Conservation (phyloP, 2,888 invertebrate genomes). For the Toxonevra muliebris region DNA sequence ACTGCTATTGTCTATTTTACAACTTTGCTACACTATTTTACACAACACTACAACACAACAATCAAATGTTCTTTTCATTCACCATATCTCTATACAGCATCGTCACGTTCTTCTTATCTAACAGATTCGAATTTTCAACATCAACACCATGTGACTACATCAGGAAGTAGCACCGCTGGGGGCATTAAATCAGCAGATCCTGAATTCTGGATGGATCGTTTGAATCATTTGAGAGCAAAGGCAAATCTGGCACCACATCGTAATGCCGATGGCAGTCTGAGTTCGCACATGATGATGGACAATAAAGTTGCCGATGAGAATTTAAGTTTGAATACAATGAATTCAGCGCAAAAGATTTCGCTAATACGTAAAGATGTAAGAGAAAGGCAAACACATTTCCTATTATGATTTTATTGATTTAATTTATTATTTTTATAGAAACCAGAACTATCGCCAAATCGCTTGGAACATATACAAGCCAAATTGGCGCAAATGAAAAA, state of each 20-base stretch:
- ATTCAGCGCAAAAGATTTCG: constrained; percentile 53
- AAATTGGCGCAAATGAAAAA: constrained; percentile 64
- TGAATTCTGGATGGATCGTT: constrained; percentile 64
- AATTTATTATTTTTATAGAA: constrained; percentile 50
- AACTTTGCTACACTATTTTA: too few species aligned
- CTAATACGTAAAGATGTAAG: constrained; percentile 61
- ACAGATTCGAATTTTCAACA: constrained; percentile 50
- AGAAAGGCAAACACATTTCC: not conserved
- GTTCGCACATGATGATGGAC: constrained; percentile 54
- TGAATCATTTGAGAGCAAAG: constrained; percentile 56
- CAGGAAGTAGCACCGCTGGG: constrained; percentile 28
- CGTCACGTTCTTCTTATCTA: constrained; percentile 41
- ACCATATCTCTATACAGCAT: constrained; percentile 9
- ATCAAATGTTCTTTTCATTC: not conserved
- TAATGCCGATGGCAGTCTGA: constrained; percentile 48
- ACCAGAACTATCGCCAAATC: constrained; percentile 63
- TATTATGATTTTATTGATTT: constrained; percentile 12
- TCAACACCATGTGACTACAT: constrained; percentile 32
- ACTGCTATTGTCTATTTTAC: too few species aligned
- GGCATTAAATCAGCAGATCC: constrained; percentile 51
- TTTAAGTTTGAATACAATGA: constrained; percentile 61
- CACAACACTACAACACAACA: too few species aligned
- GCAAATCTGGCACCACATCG: constrained; percentile 54
- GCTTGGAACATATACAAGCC: constrained; percentile 63
- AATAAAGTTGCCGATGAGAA: constrained; percentile 65